Percentiles rank a stretch among this genome's conserved stretches.
Conservation (phyloP, 2,888 invertebrate species). For the Dryadula phaetusa region DNA sequence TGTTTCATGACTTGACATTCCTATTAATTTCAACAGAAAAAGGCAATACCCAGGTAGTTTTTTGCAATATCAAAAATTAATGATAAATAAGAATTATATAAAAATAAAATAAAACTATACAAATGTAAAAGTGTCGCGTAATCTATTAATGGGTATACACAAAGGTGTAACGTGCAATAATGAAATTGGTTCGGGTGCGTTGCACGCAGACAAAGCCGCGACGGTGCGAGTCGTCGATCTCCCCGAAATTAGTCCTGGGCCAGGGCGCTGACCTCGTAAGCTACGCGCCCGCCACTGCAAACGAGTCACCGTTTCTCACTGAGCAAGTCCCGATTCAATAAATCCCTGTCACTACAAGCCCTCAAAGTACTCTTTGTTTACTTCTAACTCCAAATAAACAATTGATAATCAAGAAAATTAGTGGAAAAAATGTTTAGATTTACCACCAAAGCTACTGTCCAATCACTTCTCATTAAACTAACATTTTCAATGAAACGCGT, state of each 20-base stretch:
- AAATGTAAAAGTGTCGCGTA: conserved; percentile 8
- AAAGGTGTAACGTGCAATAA: conserved; percentile 35
- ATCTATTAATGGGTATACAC: conserved; percentile 22
- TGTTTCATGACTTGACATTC: conserved; percentile 3
- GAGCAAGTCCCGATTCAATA: conserved; percentile 38
- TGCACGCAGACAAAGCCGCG: conserved; percentile 75
- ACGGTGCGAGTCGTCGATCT: conserved; percentile 78
- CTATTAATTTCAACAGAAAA: background rate
- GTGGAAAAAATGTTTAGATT: no score
- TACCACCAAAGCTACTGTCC: no score
- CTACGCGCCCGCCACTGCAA: conserved; percentile 53
- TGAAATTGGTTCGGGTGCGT: conserved; percentile 53
- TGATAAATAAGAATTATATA: background rate
- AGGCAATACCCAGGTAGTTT: background rate
- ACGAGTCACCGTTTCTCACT: conserved; percentile 38
- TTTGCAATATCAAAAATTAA: background rate
- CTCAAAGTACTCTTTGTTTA: conserved; percentile 35
- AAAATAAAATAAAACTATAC: background rate
- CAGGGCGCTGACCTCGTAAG: conserved; percentile 79
- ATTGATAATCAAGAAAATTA: background rate
- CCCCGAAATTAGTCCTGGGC: conserved; percentile 84
- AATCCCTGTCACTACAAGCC: conserved; percentile 29
- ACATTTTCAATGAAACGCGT: background rate
- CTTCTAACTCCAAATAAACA: conserved; percentile 8
- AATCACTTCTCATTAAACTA: background rate